These are phyloP conservation scores for Drosophila meridionalis DNA, from an alignment of 2,888 invertebrate genomes.

Conservation along the genomic window DNA sequence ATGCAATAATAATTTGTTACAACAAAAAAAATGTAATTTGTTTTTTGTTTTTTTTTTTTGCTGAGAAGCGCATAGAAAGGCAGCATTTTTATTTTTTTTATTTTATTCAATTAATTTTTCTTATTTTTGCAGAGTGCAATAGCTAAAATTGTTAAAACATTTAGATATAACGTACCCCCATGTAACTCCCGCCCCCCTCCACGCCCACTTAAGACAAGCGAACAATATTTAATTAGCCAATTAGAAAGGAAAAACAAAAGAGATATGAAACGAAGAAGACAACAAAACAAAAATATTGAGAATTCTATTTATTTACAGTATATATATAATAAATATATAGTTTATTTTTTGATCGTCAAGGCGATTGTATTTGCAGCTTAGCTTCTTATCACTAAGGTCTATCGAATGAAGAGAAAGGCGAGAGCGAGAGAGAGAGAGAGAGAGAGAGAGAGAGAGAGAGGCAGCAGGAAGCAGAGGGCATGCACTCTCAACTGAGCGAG, in stretches of 20 bases:
- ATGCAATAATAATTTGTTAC: constrained; percentile 19
- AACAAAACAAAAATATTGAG: constrained; percentile 25
- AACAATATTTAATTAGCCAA: constrained; percentile 54
- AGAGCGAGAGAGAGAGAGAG: neutral
- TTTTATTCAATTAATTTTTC: neutral
- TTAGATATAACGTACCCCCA: constrained; percentile 16
- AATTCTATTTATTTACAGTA: constrained; percentile 54
- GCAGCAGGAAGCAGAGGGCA: neutral
- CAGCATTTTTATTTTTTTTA: neutral
- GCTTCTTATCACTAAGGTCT: constrained; percentile 16
- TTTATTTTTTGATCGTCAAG: constrained; percentile 18
- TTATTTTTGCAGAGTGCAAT: constrained; percentile 51
- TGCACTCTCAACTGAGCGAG: constrained; percentile 8
- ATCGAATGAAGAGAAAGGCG: neutral
- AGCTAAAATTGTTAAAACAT: constrained; percentile 46
- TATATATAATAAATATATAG: constrained; percentile 21
- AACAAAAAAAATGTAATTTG: constrained; percentile 13
- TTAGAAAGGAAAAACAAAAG: constrained; percentile 10
- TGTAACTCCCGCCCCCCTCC: neutral
- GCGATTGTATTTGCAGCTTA: constrained; percentile 25
- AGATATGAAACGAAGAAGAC: constrained; percentile 26
- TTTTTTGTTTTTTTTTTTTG: neutral
- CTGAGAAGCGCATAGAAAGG: constrained; percentile 38
- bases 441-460: neutral
- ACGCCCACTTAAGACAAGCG: constrained; percentile 41